Conservation (phyloP, 2,113 vertebrate genomes). For the Microtus oregoni region DNA sequence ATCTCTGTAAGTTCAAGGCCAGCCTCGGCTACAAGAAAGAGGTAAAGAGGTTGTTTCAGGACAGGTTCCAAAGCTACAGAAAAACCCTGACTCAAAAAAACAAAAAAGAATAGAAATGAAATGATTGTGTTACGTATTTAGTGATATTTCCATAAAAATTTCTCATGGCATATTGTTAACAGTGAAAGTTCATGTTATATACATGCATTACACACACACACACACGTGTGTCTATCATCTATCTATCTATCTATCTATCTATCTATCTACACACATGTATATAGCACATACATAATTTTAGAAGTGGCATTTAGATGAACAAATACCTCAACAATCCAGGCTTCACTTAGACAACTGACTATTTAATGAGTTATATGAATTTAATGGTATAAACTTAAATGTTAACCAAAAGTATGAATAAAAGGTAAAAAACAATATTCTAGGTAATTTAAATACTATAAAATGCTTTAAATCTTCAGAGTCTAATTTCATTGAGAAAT, state of each 20-base stretch:
- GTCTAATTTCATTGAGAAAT: conserved; percentile 40
- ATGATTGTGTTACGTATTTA: conserved; percentile 40
- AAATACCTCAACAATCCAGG: neutral
- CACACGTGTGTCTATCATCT: too few species aligned
- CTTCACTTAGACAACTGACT: conserved; percentile 7
- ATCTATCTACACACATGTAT: neutral
- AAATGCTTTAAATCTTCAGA: conserved; percentile 22
- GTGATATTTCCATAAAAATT: conserved; percentile 34
- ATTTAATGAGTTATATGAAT: neutral
- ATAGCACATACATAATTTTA: neutral
- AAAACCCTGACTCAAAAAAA: too few species aligned
- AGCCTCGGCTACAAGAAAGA: too few species aligned
- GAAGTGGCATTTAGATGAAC: neutral
- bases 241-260: too few species aligned
- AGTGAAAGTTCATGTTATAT: neutral
- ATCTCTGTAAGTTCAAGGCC: too few species aligned
- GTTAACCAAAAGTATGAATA: neutral
- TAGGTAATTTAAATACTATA: conserved; percentile 28
- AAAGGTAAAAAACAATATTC: conserved; percentile 27
- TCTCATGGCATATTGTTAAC: conserved; percentile 21
- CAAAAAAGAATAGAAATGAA: neutral
- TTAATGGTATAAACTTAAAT: conserved; percentile 33
- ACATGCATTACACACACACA: neutral
- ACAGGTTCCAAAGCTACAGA: too few species aligned
- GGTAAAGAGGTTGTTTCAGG: too few species aligned